Base-by-base conservation (phyloP, 1,140 invertebrate species). In the Pteromalus puparum region DNA sequence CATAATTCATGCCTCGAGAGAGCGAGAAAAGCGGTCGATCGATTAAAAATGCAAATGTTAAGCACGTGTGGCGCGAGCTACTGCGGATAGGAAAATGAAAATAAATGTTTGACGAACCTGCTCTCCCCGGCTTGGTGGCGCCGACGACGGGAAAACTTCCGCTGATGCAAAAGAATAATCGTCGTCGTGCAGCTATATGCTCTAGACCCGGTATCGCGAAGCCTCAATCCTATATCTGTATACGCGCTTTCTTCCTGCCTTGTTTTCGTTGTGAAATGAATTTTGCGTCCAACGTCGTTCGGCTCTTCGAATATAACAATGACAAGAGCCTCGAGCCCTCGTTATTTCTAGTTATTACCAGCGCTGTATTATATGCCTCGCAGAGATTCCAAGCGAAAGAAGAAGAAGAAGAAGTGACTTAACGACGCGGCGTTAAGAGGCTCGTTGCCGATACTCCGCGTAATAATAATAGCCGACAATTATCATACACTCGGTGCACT, bases 401-500 rank as follows among this genome's bases (percentile, higher is more conserved):
- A 15, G 48, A 53, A 21, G 48, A 53, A 53, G 48, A 53, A 18
- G 72, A 75, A n/a, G 26, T 1, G 65, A 53, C 10, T 83, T 76
- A 82, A 68, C 74, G 74, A 67, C 21, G 13, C 34, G 3, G 15
- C 42, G 24, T 77, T 68, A 72, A 77, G 65, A 13, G 34, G 26
- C 65, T 83, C 28, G 24, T 61, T 78, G 42, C 68, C 34, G 15
- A 81, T 81, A 53, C 18, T 73, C 68, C 15, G 34, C 42, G 46
- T 34, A 68, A 78, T 78, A 83, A 78, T 83, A 70, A 70, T 26
- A 42, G 30, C 13, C 26, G 5, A n/a, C 34, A 77, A 82, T 82
- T 68, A 82, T 67, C 53, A 48, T 76, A 74, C 38, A 67, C 42
- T 67, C 34, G 21, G 13, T 26, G 15, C 30, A 10, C 28, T 1